phyloP scores from a whole-genome alignment of 2,113 vertebrate genomes.

The Thomomys bottae region DNA sequence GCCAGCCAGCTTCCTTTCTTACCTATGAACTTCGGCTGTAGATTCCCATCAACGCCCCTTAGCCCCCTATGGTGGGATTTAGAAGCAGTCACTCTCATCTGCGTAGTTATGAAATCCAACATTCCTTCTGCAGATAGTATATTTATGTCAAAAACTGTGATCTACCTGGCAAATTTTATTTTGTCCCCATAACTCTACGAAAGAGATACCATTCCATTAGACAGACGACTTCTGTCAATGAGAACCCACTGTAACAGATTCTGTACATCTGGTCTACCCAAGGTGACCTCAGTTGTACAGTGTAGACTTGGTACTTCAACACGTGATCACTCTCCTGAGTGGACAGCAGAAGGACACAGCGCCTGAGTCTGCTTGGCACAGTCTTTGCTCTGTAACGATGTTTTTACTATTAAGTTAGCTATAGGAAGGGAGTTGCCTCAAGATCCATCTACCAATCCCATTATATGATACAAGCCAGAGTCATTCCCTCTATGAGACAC shows the following conservation, averaged over 20 bases:
- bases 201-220: not conserved
- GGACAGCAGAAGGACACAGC: not conserved
- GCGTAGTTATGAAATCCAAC: not conserved
- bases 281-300: not conserved
- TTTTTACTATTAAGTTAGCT: not conserved
- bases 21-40: accelerated
- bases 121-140: not conserved
- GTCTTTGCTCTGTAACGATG: not conserved
- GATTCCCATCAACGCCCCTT: too few relatives aligned
- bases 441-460: not conserved
- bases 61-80: accelerated
- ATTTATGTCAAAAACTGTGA: not conserved
- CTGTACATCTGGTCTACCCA: not conserved
- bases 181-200: not conserved
- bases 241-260: too few relatives aligned
- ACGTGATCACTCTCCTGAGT: not conserved
- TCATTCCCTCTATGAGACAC: not conserved
- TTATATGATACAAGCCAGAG: not conserved
- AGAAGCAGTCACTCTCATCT: not conserved
- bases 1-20: not conserved
- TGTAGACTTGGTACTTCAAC: not conserved
- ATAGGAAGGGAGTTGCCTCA: not conserved
- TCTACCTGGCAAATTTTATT: not conserved
- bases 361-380: not conserved
- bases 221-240: not conserved